Evolutionary conservation across 2,113 vertebrate genomes (phyloP).

Genomic region (Thermophis baileyi): DNA sequence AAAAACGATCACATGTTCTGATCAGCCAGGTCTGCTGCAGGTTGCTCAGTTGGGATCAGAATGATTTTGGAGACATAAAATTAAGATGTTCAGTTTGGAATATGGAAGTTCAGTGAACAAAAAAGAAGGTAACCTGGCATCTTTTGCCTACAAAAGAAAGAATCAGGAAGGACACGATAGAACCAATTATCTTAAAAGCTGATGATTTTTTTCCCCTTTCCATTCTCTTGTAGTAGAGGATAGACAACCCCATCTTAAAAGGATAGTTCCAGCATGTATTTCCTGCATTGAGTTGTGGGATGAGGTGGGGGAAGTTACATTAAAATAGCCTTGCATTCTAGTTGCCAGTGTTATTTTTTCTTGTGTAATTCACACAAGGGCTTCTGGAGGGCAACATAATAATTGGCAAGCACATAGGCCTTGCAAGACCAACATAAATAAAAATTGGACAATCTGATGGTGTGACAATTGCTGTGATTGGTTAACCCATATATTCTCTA

Average conservation of each 20-base stretch:
- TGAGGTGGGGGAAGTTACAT: neutral
- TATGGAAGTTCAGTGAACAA: neutral
- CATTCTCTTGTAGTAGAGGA: neutral
- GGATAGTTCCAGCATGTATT: neutral
- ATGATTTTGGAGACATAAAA: neutral
- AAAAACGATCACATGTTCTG: neutral
- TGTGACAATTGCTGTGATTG: neutral
- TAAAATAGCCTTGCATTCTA: neutral
- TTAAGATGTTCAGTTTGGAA: neutral
- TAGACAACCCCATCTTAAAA: neutral
- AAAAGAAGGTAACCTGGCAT: neutral
- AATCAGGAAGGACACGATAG: neutral
- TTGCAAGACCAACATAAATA: neutral
- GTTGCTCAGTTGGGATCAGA: neutral
- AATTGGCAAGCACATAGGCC: neutral
- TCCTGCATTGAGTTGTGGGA: neutral
- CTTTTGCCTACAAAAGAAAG: neutral
- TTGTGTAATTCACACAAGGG: neutral
- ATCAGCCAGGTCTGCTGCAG: neutral
- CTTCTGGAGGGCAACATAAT: neutral
- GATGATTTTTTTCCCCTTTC: neutral
- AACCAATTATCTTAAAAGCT: neutral
- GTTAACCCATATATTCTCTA: neutral
- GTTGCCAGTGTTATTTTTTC: neutral
- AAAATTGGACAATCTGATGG: neutral